A percentile compares a stretch with the other conserved stretches of the same genome.
Evolutionary conservation across 2,113 vertebrate species (phyloP).

Genomic region (Gobio gobio): DNA sequence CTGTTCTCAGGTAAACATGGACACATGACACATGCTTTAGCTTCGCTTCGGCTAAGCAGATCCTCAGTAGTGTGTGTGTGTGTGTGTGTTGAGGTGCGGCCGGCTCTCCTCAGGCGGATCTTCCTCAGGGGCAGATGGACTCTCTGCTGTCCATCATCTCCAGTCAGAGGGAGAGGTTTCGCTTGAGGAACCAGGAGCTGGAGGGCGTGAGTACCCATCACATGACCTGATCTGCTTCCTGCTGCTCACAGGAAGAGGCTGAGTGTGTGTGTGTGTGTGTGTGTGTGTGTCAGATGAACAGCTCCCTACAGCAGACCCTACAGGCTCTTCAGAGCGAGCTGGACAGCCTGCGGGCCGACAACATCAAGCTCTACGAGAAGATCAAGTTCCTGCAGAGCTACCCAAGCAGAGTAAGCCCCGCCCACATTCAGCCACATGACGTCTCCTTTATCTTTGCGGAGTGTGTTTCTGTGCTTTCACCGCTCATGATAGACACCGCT

Average conservation of each 20-base stretch:
- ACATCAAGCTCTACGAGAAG: conserved; percentile 98
- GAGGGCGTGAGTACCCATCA: conserved; percentile 82
- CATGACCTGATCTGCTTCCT: not conserved
- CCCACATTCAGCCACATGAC: too few species aligned
- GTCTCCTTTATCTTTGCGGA: too few species aligned
- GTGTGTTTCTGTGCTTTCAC: too few species aligned
- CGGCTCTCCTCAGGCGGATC: conserved; percentile 63
- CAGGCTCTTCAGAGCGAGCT: conserved; percentile 92
- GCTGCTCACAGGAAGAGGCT: not conserved
- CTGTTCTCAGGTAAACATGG: conserved; percentile 82
- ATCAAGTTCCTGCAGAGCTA: conserved; percentile 99
- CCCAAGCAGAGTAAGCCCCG: conserved; percentile 78
- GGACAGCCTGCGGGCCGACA: conserved; percentile 94
- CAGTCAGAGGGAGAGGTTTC: conserved; percentile 94
- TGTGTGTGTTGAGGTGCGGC: conserved; percentile 58
- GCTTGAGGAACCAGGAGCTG: conserved; percentile 92
- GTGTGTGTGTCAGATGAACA: conserved; percentile 78
- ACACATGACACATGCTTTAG: not conserved
- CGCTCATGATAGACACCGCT: too few species aligned
- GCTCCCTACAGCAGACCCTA: conserved; percentile 90
- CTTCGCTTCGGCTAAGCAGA: too few species aligned
- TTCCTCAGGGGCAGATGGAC: conserved; percentile 92
- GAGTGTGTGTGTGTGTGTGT: not conserved
- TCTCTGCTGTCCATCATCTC: conserved; percentile 97
- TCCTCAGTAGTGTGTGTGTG: not conserved